phyloP scores from a whole-genome alignment of 2,888 invertebrate species.

The Hyposoter didymator region DNA sequence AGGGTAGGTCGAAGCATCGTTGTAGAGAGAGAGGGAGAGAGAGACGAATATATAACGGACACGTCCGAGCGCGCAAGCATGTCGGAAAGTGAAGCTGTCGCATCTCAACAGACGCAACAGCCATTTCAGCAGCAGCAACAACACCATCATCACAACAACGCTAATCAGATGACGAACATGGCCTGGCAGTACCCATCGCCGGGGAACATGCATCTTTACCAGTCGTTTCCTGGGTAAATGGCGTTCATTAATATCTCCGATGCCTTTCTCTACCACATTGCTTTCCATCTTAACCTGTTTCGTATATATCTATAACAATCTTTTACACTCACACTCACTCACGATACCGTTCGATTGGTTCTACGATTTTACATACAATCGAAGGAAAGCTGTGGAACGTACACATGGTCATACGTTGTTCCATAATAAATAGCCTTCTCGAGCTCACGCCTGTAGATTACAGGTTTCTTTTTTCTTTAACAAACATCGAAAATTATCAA shows the following conservation, averaged over 20 bases:
- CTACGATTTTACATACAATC: neutral
- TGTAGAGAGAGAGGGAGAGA: slow-evolving; percentile 34
- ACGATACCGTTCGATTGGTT: slow-evolving; percentile 1
- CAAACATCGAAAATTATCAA: neutral
- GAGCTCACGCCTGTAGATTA: neutral
- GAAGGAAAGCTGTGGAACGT: slow-evolving; percentile 8
- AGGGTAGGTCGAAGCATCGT: slow-evolving; percentile 69
- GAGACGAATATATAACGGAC: slow-evolving; percentile 45
- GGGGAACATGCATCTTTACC: slow-evolving; percentile 81
- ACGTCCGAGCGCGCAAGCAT: slow-evolving; percentile 73
- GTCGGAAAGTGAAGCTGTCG: slow-evolving; percentile 82
- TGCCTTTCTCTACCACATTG: neutral
- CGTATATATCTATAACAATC: slow-evolving; percentile 15
- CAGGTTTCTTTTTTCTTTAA: neutral
- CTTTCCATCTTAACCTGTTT: neutral
- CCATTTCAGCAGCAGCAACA: slow-evolving; percentile 77
- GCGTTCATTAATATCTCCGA: neutral
- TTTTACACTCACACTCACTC: neutral
- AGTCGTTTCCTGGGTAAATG: slow-evolving; percentile 81
- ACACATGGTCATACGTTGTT: neutral
- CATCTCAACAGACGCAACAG: slow-evolving; percentile 81
- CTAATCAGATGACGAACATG: slow-evolving; percentile 81
- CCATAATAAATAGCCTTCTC: neutral
- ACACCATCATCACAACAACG: slow-evolving; percentile 65
- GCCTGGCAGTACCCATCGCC: slow-evolving; percentile 83